Percentiles rank a stretch among this genome's conserved stretches.
Conservation (phyloP, 2,113 vertebrate species). For the Macroglossus sobrinus region DNA sequence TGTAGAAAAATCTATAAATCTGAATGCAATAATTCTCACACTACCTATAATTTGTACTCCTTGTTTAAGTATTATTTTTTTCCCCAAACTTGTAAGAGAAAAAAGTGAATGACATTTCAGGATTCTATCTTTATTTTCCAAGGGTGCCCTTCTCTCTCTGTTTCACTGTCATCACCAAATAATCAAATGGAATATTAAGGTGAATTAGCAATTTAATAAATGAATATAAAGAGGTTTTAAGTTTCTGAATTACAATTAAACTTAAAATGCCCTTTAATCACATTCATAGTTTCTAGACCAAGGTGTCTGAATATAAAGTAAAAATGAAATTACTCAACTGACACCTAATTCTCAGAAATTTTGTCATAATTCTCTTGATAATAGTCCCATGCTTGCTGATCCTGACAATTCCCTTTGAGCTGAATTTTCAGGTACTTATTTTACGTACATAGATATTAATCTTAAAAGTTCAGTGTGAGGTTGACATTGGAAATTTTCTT, state of each 20-base stretch:
- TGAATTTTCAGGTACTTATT: neutral
- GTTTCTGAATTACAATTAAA: slow-evolving; percentile 27
- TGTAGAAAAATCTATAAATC: neutral
- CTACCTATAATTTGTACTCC: neutral
- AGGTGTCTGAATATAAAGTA: neutral
- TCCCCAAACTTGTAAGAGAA: neutral
- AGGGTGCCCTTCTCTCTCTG: neutral
- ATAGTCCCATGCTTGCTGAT: neutral
- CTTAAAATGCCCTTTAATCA: neutral
- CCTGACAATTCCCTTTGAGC: neutral
- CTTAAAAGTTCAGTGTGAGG: neutral
- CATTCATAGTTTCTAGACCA: neutral
- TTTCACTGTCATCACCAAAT: neutral
- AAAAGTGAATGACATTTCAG: neutral
- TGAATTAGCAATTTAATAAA: neutral
- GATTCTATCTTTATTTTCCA: neutral
- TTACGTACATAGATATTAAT: neutral
- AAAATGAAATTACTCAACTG: neutral
- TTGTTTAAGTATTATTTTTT: neutral
- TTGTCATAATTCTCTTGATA: neutral
- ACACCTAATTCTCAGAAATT: neutral
- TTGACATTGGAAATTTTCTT: neutral
- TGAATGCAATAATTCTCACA: neutral
- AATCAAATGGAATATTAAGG: neutral
- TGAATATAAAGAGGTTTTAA: neutral